Conservation (phyloP, 2,797 vertebrate species). For the Momotus momota region DNA sequence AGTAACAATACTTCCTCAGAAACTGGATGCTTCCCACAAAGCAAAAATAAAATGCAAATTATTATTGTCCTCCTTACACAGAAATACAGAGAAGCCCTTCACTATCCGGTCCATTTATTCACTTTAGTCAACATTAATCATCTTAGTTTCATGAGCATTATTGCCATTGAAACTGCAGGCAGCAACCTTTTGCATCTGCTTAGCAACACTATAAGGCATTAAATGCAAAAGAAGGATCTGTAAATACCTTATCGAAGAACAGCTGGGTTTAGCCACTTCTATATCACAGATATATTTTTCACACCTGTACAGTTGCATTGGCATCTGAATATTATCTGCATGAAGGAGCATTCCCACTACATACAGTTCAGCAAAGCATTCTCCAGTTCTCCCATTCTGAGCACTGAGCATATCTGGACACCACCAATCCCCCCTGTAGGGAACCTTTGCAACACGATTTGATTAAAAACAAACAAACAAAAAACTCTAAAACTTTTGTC, state of each 20-base stretch:
- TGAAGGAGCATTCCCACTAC: accelerated
- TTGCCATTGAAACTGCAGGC: not conserved
- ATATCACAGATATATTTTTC: not conserved
- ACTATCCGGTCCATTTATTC: not conserved
- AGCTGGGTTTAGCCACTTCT: not conserved
- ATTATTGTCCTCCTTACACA: not conserved
- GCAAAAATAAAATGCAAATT: not conserved
- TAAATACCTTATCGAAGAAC: not conserved
- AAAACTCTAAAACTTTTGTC: not conserved
- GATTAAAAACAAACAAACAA: not conserved
- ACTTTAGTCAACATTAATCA: not conserved
- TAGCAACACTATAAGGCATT: not conserved
- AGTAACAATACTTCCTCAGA: not conserved
- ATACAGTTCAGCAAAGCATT: not conserved
- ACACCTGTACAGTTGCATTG: not conserved
- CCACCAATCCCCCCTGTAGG: too few species aligned
- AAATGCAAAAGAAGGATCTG: not conserved
- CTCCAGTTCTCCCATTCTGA: not conserved
- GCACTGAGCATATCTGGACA: not conserved
- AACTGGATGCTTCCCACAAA: not conserved
- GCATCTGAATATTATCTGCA: not conserved
- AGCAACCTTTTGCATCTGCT: not conserved
- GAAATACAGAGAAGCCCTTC: not conserved
- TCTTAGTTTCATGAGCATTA: not conserved
- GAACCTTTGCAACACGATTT: not conserved